Conservation (phyloP, 2,113 vertebrate genomes). For the Colaptes auratus region DNA sequence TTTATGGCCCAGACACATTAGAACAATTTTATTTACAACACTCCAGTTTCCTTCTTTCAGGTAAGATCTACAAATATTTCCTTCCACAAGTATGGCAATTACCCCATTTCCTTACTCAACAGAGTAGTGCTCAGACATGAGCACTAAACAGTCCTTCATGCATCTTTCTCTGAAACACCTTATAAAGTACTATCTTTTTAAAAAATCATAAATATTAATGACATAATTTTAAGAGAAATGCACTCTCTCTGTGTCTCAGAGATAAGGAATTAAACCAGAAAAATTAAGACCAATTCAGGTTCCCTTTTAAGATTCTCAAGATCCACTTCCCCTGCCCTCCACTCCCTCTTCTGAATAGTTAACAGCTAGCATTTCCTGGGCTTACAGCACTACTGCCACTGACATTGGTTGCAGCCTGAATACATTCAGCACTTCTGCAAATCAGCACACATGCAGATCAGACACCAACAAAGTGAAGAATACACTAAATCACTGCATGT, state of each 20-base stretch:
- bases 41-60: neutral
- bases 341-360: neutral
- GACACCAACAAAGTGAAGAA: neutral
- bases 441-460: neutral
- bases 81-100: neutral
- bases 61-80: neutral
- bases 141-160: neutral
- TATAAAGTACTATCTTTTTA: neutral
- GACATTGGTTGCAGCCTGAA: neutral
- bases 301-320: neutral
- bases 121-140: neutral
- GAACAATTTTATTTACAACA: neutral
- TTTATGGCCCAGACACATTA: neutral
- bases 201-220: neutral
- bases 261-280: neutral
- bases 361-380: too few species aligned
- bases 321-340: neutral
- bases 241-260: neutral
- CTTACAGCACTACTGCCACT: neutral
- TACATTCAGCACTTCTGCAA: neutral
- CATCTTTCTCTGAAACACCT: neutral
- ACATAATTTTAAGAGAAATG: neutral
- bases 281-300: neutral
- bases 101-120: neutral
- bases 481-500: fast-evolving